A percentile compares a stretch with the other conserved stretches of the same genome.
These are phyloP conservation scores for Willowsia nigromaculata DNA, from an alignment of 2,888 invertebrate species.

Conservation along the genomic window DNA sequence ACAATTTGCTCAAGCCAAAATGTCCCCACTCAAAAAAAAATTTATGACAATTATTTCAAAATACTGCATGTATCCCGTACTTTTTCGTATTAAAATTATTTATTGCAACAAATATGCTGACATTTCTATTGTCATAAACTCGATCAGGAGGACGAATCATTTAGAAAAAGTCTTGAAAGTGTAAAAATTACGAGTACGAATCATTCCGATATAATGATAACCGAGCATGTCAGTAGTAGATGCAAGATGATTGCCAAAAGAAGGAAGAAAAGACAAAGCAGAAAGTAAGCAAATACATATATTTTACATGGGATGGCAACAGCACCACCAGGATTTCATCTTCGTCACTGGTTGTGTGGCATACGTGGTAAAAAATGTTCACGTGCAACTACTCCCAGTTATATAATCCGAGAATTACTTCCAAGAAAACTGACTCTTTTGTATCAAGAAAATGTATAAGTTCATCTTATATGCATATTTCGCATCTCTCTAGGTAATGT, in stretches of 20 bases:
- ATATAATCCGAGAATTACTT: slow-evolving; percentile 46
- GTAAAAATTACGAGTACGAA: no score
- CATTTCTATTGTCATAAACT: no score
- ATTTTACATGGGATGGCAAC: background rate
- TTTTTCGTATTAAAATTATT: no score
- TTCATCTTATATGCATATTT: no score
- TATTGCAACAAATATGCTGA: no score
- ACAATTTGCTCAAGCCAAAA: no score
- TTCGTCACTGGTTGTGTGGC: background rate
- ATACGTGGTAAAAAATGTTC: slow-evolving; percentile 18
- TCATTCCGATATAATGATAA: background rate
- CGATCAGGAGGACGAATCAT: no score
- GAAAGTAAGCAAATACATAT: background rate
- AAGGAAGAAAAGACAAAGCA: slow-evolving; percentile 3
- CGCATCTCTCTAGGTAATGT: background rate
- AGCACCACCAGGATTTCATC: background rate
- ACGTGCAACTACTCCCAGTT: slow-evolving; percentile 37
- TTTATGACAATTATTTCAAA: no score
- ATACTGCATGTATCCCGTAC: no score
- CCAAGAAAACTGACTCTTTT: slow-evolving; percentile 57
- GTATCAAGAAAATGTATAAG: background rate
- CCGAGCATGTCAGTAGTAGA: background rate
- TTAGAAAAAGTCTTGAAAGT: no score
- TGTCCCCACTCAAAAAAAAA: no score
- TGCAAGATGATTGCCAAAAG: slow-evolving; percentile 43